Base-by-base conservation (phyloP, 2,888 invertebrate genomes). In the Tortrix viridana region DNA sequence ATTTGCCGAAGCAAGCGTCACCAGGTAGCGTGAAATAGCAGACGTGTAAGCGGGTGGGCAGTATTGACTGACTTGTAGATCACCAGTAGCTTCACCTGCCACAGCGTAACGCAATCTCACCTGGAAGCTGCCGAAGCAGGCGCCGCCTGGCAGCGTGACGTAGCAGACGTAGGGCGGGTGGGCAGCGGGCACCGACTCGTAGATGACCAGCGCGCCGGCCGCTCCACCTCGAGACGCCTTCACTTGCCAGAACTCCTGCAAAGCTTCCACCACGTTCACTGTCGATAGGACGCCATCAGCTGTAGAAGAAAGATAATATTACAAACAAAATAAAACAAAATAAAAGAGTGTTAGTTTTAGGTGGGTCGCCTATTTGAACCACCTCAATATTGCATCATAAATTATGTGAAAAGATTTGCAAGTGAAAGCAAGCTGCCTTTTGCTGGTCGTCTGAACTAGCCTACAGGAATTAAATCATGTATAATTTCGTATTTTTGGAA, bases 221-320 rank as follows among this genome's bases (percentile, higher is more conserved):
- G 85, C 84, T 59, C 88, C 71, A 32, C 86, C 97, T 67, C 97
- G 93, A 55, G 97, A 95, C 73, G 97, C 96, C 89, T 98, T 98
- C 97, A 98, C 97, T 93, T 98, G 98, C 98, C 98, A 98, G 89
- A 98, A 98, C 92, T 98, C 98, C 87, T 98, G 98, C 63, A 98
- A 92, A 7, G 98, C 98, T 89, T 98, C 98, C 64, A 98, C 98
- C 67, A 98, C 98, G 92, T 98, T 98, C 73, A 98, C 98, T 96
- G 93, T 88, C 47, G 86, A 90, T 59, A 91, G 79, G 48, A 91
- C 91, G 69, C 91, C 89, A 76, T 91, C 91, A 71, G 90, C 89
- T 88, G 75, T 1, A 0, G 4, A 19, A 12, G 5, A 49, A 49
- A 12, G 32, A 32, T 2, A 3, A 32, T 32, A 32, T 32, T 32